Conservation (phyloP, 2,888 invertebrate species). For the Phyto melanocephala region DNA sequence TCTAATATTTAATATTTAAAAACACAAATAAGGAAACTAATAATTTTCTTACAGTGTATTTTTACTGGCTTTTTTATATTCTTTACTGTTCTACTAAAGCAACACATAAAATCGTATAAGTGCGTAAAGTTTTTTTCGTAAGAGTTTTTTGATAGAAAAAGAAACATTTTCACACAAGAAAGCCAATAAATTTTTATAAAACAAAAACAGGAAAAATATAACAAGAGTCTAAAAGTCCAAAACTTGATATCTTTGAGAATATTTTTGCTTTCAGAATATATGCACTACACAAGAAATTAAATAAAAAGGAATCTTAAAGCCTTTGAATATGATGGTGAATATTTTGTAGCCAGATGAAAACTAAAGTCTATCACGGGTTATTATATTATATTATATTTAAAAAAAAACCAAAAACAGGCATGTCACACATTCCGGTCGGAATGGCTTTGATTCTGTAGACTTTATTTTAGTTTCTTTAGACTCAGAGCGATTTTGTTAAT, state of each 20-base stretch:
- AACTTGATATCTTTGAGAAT: slow-evolving; percentile 13
- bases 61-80: background rate
- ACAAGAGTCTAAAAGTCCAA: background rate
- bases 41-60: slow-evolving; percentile 14
- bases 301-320: background rate
- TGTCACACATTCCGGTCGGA: no score
- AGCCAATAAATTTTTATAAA: slow-evolving; percentile 9
- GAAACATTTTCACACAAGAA: background rate
- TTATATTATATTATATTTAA: no score
- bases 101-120: slow-evolving; percentile 53
- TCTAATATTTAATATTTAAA: no score
- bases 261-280: background rate
- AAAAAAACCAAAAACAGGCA: no score
- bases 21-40: no score
- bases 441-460: no score
- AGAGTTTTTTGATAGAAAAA: background rate
- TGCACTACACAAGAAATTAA: background rate
- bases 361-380: no score
- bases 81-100: background rate
- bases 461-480: no score
- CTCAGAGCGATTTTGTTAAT: no score
- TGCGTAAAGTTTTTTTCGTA: slow-evolving; percentile 46
- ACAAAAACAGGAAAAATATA: background rate
- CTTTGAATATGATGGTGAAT: background rate
- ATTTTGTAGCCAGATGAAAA: no score